Base-by-base conservation (phyloP, 2,888 invertebrate genomes). In the Clivina fossor region DNA sequence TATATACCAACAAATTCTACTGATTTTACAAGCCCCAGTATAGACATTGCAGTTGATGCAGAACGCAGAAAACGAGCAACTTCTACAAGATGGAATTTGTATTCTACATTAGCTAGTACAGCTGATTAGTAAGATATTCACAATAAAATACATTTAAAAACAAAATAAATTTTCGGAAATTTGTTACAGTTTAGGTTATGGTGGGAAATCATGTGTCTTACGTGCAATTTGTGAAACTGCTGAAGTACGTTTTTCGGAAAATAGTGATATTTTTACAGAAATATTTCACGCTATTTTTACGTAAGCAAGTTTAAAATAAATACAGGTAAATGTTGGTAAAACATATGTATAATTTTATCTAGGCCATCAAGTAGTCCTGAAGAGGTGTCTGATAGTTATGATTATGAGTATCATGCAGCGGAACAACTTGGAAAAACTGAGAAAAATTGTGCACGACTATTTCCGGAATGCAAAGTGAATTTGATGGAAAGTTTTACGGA, bases 211-310 rank as follows among this genome's bases (percentile, higher is more conserved):
- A 28, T 90, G 90, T 72, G 70, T 90, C 63, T 74, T 90, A 60
- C 80, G 86, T 63, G 81, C 84, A 61, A 86, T 90, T 68, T 90
- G 90, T 68, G 88, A 90, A 70, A 81, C 85, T 20, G 84, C 89
- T 0, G 80, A 82, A 62, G 74, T 79, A 58, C 85, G 86, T 44
- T 80, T 89, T 66, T 79, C 77, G 62, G 78, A 81, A 66, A 80
- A 80, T 63, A 81, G 81, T 62, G 86, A 87, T 4, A 75, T 89
- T 66, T 76, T 88, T 57, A 84, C 83, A 19, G 86, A 89, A 76
- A 77, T 89, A 67, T 74, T 86, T 61, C 85, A 87, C 73, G 81
- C 86, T 64, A 71, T 89, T 66, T 79, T 89, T 69, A 85, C 84
- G 81, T 86, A 75, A 81, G 81, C 77, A 64, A 56, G 59, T 59